These are phyloP conservation scores for Cynopterus brachyotis DNA, from an alignment of 2,113 vertebrate genomes.

Conservation along the genomic window DNA sequence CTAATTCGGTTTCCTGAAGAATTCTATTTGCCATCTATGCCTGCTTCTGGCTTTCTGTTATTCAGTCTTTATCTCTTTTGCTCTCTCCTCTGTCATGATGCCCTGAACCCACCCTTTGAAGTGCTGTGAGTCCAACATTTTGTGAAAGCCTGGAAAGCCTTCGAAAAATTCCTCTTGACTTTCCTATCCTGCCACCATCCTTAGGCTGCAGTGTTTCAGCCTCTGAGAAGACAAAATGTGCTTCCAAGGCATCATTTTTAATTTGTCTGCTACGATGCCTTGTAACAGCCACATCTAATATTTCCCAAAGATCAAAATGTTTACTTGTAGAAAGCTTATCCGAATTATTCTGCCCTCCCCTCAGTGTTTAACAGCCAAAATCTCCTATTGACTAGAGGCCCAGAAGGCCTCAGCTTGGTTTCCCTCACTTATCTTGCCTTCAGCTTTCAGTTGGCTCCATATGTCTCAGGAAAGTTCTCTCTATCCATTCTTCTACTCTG, in stretches of 20 bases:
- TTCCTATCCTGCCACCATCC: not conserved
- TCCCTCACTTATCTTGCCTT: not conserved
- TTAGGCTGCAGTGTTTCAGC: not conserved
- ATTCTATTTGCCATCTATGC: not conserved
- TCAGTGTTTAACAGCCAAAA: not conserved
- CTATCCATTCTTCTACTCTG: not conserved
- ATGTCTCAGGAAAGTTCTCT: not conserved
- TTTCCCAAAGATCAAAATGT: not conserved
- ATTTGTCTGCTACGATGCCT: not conserved
- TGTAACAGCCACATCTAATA: not conserved
- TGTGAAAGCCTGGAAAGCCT: not conserved
- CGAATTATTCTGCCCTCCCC: not conserved
- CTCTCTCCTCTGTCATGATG: not conserved
- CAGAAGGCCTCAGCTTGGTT: not conserved
- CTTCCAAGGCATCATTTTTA: not conserved
- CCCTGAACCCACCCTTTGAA: not conserved
- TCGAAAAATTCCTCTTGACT: not conserved
- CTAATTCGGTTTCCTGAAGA: not conserved
- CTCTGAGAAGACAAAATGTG: not conserved
- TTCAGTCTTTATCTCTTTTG: not conserved
- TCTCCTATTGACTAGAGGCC: not conserved
- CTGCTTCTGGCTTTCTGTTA: not conserved
- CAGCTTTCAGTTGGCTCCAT: fast-evolving
- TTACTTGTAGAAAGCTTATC: no score
- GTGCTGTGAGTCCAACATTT: not conserved